These are phyloP conservation scores for Parasteatoda tepidariorum DNA, from an alignment of 1,140 invertebrate genomes.

Conservation along the genomic window DNA sequence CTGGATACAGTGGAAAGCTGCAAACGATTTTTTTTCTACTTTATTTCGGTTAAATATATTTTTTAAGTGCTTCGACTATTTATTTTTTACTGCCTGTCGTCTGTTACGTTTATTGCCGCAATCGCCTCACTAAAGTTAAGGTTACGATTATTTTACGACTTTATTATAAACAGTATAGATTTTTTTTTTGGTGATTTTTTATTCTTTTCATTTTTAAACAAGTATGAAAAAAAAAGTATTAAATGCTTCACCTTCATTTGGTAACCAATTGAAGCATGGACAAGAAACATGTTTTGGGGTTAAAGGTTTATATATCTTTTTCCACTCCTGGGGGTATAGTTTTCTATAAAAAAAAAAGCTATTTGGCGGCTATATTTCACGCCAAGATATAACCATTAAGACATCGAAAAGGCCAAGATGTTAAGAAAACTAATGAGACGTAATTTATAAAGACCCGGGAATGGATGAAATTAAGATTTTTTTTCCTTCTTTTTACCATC, in stretches of 20 bases:
- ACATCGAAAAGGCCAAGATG: conserved; percentile 3
- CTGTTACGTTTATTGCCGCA: conserved; percentile 39
- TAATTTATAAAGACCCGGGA: conserved; percentile 32
- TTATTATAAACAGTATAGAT: conserved; percentile 46
- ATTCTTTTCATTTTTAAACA: not conserved
- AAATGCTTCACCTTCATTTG: conserved; percentile 39
- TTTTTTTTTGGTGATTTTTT: not conserved
- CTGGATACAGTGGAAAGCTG: not conserved
- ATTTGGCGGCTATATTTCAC: conserved; percentile 10
- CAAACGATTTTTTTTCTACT: conserved; percentile 27
- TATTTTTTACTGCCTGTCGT: conserved; percentile 31
- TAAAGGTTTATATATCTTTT: conserved; percentile 1
- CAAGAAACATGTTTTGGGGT: not conserved
- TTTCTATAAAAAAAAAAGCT: conserved; percentile 16
- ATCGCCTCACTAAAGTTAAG: not conserved
- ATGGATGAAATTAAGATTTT: not conserved
- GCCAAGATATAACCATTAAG: conserved; percentile 42
- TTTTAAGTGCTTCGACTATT: not conserved
- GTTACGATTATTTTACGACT: conserved; percentile 59
- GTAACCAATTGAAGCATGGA: conserved; percentile 26
- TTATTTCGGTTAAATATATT: no score
- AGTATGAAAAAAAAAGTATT: not conserved
- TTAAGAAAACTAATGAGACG: conserved; percentile 49
- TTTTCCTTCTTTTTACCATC: not conserved
- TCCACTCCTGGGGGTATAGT: not conserved